Evolutionary conservation across 1,140 invertebrate genomes (phyloP).

Genomic region (Neoseiulus cucumeris): DNA sequence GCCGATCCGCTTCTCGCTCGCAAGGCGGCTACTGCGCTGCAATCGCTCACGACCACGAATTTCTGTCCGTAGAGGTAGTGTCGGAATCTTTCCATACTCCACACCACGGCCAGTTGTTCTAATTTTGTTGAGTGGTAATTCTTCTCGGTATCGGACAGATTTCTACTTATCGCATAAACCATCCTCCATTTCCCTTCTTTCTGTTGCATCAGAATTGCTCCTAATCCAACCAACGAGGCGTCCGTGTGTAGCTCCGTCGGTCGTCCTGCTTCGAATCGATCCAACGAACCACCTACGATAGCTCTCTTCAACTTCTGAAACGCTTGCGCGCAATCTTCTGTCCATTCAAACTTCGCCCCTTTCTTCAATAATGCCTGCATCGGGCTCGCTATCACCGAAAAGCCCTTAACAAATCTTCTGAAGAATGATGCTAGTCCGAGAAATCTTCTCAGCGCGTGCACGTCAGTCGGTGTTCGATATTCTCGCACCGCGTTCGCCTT

Average conservation of each 20-base stretch:
- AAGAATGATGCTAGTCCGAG: constrained; percentile 17
- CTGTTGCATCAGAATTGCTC: constrained; percentile 6
- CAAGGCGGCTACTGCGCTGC: constrained; percentile 15
- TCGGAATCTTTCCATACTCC: constrained; percentile 32
- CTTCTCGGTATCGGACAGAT: too few species aligned
- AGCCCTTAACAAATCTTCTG: constrained; percentile 16
- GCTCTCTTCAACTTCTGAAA: too few species aligned
- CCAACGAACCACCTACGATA: too few species aligned
- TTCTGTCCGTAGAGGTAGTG: constrained; percentile 27
- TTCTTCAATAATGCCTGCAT: constrained; percentile 18
- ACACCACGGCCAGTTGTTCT: too few species aligned
- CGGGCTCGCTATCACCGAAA: constrained; percentile 15
- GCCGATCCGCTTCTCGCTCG: not conserved
- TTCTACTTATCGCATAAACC: too few species aligned
- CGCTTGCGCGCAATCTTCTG: not conserved
- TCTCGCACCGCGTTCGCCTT: constrained; percentile 7
- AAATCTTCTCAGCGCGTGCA: constrained; percentile 14
- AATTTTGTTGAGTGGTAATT: too few species aligned
- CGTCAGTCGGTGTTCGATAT: constrained; percentile 7
- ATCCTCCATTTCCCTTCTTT: too few species aligned
- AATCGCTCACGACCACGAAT: constrained; percentile 15
- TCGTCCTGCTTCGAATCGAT: too few species aligned
- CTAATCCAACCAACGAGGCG: not conserved
- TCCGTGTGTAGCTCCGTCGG: constrained; percentile 7
- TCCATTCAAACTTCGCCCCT: constrained; percentile 16